Evolutionary conservation across 2,888 invertebrate genomes (phyloP), one percentile per base, ranked within the genome.

Genomic region (Xylophagus ater): DNA sequence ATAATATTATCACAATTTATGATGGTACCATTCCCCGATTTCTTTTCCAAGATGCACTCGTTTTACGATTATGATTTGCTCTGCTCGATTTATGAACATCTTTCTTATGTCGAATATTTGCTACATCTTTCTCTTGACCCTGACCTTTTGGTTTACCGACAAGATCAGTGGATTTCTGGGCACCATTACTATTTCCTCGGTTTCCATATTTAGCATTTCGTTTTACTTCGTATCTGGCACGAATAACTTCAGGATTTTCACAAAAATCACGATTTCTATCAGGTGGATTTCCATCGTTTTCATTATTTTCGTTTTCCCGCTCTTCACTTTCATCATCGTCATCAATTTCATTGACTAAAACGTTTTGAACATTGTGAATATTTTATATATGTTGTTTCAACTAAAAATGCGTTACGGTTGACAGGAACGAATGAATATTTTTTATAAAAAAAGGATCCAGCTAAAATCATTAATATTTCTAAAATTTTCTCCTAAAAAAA

Each of bases 1-100:
- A n/a, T n/a, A n/a, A n/a, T n/a, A n/a, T n/a, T n/a, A n/a, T n/a
- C n/a, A n/a, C n/a, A n/a, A n/a, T 25, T 33, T 68, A 75, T 2
- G 70, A 76, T 1, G 78, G 80, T 59, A 85, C 62, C 80, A 86
- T 81, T 41, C 85, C 85, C 59, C 75, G 79, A 53, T 68, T 78
- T 5, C 81, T 70, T 54, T 93, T 93, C 67, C 74, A 82, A 51
- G 84, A 78, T 2, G 92, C 81, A 3, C 82, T 81, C 15, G 76
- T 70, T 40, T 84, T 74, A 4, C 89, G 70, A 62, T 78, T 86
- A 64, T 89, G 88, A 67, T 89, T 89, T 1, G 72, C 84, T 25
- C 77, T 68, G 0, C 74, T 62, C 0, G 80, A 74, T 64, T 92
- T 93, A 54, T 85, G 67, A 14, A 73, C 73, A 53, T 78, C 84